Evolutionary conservation across 2,888 invertebrate species (phyloP), one percentile per base, ranked within the genome.

Genomic region (Stenodera caucasica): DNA sequence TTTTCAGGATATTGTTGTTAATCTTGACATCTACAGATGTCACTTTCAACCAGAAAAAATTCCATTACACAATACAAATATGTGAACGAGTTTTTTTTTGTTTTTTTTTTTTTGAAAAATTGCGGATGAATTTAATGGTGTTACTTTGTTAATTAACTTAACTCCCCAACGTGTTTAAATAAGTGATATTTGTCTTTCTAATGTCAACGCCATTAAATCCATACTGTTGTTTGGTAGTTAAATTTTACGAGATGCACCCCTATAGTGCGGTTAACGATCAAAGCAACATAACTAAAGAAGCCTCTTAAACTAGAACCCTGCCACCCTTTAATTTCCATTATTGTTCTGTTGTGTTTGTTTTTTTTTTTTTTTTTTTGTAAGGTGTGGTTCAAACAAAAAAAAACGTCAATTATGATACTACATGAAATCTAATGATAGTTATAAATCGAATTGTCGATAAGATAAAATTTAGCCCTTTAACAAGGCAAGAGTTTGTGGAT

Each of bases 251-350:
- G 61, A 37, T 61, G 63, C 53, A 55, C 64, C 67, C 68, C 67
- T 67, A 70, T 65, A 57, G 67, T 64, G 73, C 71, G 70, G 72
- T 68, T 66, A 65, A 70, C 69, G 67, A 69, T 45, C 67, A 74
- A 70, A 72, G 71, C 70, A 71, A 69, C 72, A 73, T 71, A 74
- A 73, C 73, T 69, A 64, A 69, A 67, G 72, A 75, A 75, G 70
- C 73, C 74, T 71, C 70, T 71, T 71, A 71, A 45, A 70, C 67
- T 69, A 71, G 60, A 21, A 45, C 63, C 63, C 52, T 50, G 67
- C 63, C 70, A 71, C 70, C 71, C 71, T 71, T 67, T 72, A 45
- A 45, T 45, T 45, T 45, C 45, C 21, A 45, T 45, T 45, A 18
- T 40, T 37, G n/a, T 40, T 6, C 15, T 37, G 37, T 40, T 40